Conservation (phyloP, 2,888 invertebrate species). For the Ormyrus rosae region DNA sequence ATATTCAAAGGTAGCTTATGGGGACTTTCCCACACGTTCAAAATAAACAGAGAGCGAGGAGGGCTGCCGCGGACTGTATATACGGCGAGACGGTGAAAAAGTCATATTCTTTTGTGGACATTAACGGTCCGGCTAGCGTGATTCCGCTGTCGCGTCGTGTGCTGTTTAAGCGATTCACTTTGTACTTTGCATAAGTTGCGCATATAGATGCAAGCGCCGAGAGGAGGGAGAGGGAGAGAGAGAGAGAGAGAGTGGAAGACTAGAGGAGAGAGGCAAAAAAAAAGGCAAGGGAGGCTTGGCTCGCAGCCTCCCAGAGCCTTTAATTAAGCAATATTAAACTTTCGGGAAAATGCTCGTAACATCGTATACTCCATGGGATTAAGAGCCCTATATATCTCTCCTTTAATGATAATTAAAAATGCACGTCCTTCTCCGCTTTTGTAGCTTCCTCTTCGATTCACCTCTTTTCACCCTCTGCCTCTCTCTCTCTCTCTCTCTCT, state of each 20-base stretch:
- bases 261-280: slow-evolving; percentile 14
- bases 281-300: neutral
- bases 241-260: slow-evolving; percentile 17
- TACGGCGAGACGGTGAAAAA: slow-evolving; percentile 37
- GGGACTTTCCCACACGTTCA: slow-evolving; percentile 49
- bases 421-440: slow-evolving; percentile 51
- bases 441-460: slow-evolving; percentile 57
- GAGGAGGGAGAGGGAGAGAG: neutral
- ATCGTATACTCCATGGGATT: slow-evolving; percentile 44
- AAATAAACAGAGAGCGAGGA: slow-evolving; percentile 35
- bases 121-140: slow-evolving; percentile 57
- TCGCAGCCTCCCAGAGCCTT: slow-evolving; percentile 40
- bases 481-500: slow-evolving; percentile 50
- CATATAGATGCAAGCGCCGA: slow-evolving; percentile 51
- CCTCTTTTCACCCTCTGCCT: slow-evolving; percentile 58
- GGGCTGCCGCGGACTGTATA: neutral
- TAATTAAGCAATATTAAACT: slow-evolving; percentile 59
- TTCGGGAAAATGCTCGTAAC: slow-evolving; percentile 46
- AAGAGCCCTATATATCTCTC: slow-evolving; percentile 53
- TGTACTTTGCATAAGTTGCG: slow-evolving; percentile 57
- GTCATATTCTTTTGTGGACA: slow-evolving; percentile 51
- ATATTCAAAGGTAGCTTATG: slow-evolving; percentile 42
- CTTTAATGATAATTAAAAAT: slow-evolving; percentile 58
- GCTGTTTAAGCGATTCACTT: slow-evolving; percentile 58
- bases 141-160: slow-evolving; percentile 53